Evolutionary conservation across 2,888 invertebrate species (phyloP).

Genomic region (Leptopilina syphax): DNA sequence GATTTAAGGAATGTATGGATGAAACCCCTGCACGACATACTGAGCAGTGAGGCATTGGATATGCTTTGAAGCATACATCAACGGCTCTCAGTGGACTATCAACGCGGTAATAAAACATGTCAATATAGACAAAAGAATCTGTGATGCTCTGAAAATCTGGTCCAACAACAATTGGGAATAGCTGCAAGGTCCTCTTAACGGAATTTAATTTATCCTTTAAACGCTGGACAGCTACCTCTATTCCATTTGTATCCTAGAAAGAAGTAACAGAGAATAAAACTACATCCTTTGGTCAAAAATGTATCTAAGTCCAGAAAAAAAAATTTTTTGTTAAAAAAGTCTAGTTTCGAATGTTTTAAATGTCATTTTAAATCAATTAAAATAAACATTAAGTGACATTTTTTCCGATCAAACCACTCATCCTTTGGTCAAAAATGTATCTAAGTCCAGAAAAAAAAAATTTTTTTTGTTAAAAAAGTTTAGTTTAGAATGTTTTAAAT

Average conservation of each 20-base stretch:
- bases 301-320: too few species aligned
- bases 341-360: too few species aligned
- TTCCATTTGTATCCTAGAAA: too few species aligned
- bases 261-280: too few species aligned
- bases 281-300: too few species aligned
- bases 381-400: too few species aligned
- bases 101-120: neutral
- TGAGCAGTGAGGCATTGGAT: slow-evolving; percentile 4
- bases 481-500: neutral
- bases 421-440: too few species aligned
- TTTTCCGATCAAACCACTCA: too few species aligned
- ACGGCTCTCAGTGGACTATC: neutral
- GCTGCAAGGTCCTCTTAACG: neutral
- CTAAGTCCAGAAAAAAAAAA: neutral
- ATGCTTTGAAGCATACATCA: neutral
- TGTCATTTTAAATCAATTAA: too few species aligned
- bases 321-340: too few species aligned
- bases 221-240: neutral
- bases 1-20: neutral
- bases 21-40: neutral
- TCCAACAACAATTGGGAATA: neutral
- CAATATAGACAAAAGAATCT: neutral
- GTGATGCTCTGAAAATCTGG: neutral
- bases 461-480: neutral
- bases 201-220: neutral